A percentile compares a stretch with the other conserved stretches of the same genome.
Conservation (phyloP, 2,888 invertebrate genomes). For the Steromphala cineraria region DNA sequence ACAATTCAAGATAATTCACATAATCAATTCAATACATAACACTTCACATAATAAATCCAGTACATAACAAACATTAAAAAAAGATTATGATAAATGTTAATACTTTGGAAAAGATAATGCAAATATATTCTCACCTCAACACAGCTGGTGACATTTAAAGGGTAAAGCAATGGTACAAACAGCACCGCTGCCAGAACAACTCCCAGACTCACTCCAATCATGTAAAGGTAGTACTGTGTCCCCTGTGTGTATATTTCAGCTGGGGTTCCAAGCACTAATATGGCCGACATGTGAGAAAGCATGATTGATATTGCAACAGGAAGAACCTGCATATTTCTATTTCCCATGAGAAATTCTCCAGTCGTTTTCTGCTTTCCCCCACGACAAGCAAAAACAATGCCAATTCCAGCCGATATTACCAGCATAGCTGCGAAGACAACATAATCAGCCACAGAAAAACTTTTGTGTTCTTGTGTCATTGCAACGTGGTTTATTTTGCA, state of each 20-base stretch:
- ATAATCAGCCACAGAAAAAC: slow-evolving; percentile 48
- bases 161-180: slow-evolving; percentile 52
- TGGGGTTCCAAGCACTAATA: slow-evolving; percentile 63
- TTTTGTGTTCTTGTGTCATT: too few relatives aligned
- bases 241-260: slow-evolving; percentile 67
- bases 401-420: slow-evolving; percentile 59
- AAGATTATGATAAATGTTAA: too few relatives aligned
- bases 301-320: slow-evolving; percentile 63
- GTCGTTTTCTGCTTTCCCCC: slow-evolving; percentile 56
- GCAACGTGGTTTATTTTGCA: too few relatives aligned
- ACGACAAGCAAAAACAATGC: slow-evolving; percentile 53
- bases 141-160: slow-evolving; percentile 48
- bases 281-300: slow-evolving; percentile 69
- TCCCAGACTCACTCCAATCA: slow-evolving; percentile 31
- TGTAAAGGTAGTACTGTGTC: slow-evolving; percentile 50
- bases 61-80: too few relatives aligned
- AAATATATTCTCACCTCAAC: too few relatives aligned
- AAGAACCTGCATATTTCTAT: slow-evolving; percentile 55
- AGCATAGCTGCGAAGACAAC: slow-evolving; percentile 51
- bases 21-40: too few relatives aligned
- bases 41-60: too few relatives aligned
- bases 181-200: slow-evolving; percentile 37
- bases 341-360: slow-evolving; percentile 60
- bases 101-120: too few relatives aligned
- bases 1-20: too few relatives aligned